Base-by-base conservation (phyloP, 2,888 invertebrate species). In the Eristalis intricaria region DNA sequence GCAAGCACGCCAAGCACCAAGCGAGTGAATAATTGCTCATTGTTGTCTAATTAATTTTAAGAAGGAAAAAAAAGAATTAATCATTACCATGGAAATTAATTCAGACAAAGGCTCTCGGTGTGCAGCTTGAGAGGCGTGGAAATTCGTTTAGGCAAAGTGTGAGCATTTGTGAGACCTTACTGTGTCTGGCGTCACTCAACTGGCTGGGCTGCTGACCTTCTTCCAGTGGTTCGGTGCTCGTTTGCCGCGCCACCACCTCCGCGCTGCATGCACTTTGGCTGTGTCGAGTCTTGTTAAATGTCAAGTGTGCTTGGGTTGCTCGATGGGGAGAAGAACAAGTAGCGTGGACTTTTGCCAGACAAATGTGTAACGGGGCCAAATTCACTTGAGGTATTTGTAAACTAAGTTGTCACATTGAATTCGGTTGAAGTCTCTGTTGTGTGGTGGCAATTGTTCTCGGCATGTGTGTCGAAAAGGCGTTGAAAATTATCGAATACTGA, bases 381-480 rank as follows among this genome's bases (percentile, higher is more conserved):
- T 58, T 69, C 7, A 56, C 74, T 60, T 56, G 64, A 64, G 60
- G 22, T 58, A 76, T 68, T 65, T 69, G 38, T 58, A 38, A 65
- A 64, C 76, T 77, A 78, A 71, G 60, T 71, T 82, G 86, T 86
- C 86, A 71, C 70, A 65, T 56, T 75, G 68, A 78, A 86, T 82
- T 56, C 74, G 75, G 75, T 86, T 78, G 63, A 32, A 10, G 60
- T 29, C 22, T 60, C 65, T n/a, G 75, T 75, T 82, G 78, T 82
- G 78, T 32, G 74, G 74, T 66, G 11, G 58, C 75, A 65, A 79
- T 71, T 50, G 61, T 82, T 82, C 66, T 78, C 78, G 74, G 78
- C 86, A 75, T 83, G 78, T 66, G 78, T 78, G 86, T 86, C 86
- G 65, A 79, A 82, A 75, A 82, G 86, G 81, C 76, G 85, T 65